phyloP scores from a whole-genome alignment of 2,113 vertebrate genomes.

The Shinisaurus crocodilurus region DNA sequence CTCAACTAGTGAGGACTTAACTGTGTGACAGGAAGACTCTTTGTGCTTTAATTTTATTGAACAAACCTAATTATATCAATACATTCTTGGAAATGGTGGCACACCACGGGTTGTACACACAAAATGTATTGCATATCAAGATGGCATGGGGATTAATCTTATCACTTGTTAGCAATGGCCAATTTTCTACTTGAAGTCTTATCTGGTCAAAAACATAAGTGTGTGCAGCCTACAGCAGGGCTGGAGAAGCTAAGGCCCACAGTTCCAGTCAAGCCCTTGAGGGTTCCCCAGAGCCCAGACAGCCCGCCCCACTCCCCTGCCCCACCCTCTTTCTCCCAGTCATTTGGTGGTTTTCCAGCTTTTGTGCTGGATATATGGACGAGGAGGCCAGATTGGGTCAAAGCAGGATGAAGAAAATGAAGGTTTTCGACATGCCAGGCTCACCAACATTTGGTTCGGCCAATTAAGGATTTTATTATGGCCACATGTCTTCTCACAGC shows the following conservation, averaged over 20 bases:
- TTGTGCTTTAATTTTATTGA: not conserved
- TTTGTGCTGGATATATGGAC: not conserved
- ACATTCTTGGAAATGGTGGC: not conserved
- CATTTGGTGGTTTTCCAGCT: not conserved
- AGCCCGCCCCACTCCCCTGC: not conserved
- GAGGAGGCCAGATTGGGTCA: not conserved
- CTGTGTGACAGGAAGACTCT: conserved; percentile 26
- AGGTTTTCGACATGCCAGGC: too few species aligned
- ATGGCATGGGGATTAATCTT: not conserved
- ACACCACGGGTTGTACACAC: not conserved
- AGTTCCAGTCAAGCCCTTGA: too few species aligned
- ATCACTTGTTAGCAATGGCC: not conserved
- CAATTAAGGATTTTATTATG: not conserved
- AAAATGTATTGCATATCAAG: not conserved
- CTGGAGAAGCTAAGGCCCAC: too few species aligned
- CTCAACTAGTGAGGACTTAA: not conserved
- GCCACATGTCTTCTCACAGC: not conserved
- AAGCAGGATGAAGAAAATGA: not conserved
- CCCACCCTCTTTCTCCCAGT: not conserved
- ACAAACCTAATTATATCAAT: not conserved
- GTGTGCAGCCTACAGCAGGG: not conserved
- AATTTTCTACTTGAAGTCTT: not conserved
- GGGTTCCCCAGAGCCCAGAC: too few species aligned
- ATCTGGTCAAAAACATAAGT: not conserved
- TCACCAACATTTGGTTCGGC: not conserved